Base-by-base conservation (phyloP, 2,888 invertebrate species). In the Hypselothyrea guttata region DNA sequence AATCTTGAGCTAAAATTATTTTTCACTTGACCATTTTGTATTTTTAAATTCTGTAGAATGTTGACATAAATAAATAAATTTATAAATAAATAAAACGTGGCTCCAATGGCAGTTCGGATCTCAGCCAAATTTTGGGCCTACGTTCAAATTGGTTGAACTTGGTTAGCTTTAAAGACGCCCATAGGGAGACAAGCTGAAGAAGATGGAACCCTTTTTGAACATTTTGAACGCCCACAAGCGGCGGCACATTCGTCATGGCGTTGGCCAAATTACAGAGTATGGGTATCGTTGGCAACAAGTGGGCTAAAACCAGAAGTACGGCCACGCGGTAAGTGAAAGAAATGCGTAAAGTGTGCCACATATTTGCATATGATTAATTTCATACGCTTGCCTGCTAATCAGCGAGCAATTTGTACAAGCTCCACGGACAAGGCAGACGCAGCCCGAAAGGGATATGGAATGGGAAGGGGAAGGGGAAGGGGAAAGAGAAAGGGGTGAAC, bases 281-380 rank as follows among this genome's bases (percentile, higher is more conserved):
- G 68, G 12, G 49, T 34, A 18, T 13, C 34, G 28, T 33, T 13
- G 8, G 35, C 54, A 63, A 64, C 55, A 54, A 61, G 68, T 52
- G 52, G 49, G 68, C 54, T 47, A 53, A n/a, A 56, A 37, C 46
- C 54, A 57, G 52, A 62, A 69, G 57, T 52, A 60, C 52, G 40
- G 3, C 5, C 5, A 22, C 22, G 2, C 22, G 22, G 22, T 22
- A 22, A 60, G 59, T 37, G 47, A 47, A 54, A 55, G 47, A 61
- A 51, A 51, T 47, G 42, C 52, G 57, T 12, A 42, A 55, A 66
- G 46, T 48, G 66, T 48, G 56, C 31, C 51, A 55, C 45, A 75
- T 84, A 84, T 82, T 82, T 82, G 79, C 84, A 84, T 84, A 84
- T 84, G 78, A 79, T 79, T 84, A 82, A 84, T 82, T 82, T 84